Percentiles rank a stretch among this genome's conserved stretches.
These are phyloP conservation scores for Epinotia ramella DNA, from an alignment of 2,888 invertebrate genomes.

Conservation along the genomic window DNA sequence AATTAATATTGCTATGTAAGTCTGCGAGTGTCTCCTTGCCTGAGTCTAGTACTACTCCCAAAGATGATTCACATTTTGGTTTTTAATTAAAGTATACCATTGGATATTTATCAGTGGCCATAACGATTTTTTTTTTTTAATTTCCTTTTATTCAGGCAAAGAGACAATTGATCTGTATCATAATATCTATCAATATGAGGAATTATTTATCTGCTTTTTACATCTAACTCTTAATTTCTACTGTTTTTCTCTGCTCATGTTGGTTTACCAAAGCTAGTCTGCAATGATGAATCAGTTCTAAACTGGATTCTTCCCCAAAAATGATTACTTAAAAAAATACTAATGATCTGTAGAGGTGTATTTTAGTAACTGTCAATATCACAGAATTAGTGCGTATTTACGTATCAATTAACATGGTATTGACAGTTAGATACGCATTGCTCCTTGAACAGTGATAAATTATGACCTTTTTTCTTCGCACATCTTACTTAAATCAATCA, in stretches of 20 bases:
- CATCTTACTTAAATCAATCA: no score
- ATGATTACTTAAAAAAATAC: not conserved
- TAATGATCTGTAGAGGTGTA: not conserved
- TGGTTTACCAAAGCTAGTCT: slow-evolving; percentile 32
- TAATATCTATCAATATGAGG: slow-evolving; percentile 72
- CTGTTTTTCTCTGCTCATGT: slow-evolving; percentile 73
- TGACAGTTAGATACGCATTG: no score
- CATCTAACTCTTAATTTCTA: slow-evolving; percentile 72
- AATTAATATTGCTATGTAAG: slow-evolving; percentile 73
- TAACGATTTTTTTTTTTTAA: slow-evolving; percentile 20
- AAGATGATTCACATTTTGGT: slow-evolving; percentile 39
- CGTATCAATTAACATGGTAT: no score
- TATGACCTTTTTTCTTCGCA: not conserved
- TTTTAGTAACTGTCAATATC: no score
- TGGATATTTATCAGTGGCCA: slow-evolving; percentile 22
- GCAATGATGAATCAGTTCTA: not conserved
- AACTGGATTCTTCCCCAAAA: not conserved
- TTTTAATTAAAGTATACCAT: slow-evolving; percentile 16
- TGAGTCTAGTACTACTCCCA: slow-evolving; percentile 49
- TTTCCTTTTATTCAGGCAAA: slow-evolving; percentile 59
- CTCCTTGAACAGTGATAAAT: no score
- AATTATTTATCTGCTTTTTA: slow-evolving; percentile 81
- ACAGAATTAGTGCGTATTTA: no score
- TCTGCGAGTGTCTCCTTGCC: slow-evolving; percentile 67
- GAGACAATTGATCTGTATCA: slow-evolving; percentile 68